These are phyloP conservation scores for Phortica variegata DNA, from an alignment of 1,140 invertebrate species.

Conservation along the genomic window DNA sequence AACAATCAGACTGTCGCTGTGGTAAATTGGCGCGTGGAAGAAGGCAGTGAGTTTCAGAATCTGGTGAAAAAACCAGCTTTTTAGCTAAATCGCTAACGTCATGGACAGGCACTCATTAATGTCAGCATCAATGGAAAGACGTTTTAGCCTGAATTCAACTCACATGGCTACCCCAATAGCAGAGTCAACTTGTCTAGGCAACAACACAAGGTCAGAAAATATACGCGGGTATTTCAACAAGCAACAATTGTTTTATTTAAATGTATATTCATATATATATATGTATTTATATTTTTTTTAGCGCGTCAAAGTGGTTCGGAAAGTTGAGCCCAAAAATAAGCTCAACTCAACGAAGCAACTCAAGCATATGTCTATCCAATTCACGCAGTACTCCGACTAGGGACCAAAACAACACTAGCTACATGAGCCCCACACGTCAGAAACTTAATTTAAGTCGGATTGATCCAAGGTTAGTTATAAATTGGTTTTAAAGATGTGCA, in stretches of 20 bases:
- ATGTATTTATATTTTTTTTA: not conserved
- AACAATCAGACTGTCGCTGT: no score
- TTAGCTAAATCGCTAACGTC: not conserved
- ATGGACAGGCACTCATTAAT: conserved; percentile 5
- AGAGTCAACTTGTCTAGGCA: conserved; percentile 45
- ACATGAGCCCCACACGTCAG: conserved; percentile 17
- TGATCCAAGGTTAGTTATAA: conserved; percentile 36
- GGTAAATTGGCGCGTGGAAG: not conserved
- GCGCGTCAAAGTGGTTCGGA: not conserved
- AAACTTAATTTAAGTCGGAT: conserved; percentile 42
- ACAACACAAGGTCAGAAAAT: conserved; percentile 14
- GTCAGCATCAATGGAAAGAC: conserved; percentile 31
- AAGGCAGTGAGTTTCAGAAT: not conserved
- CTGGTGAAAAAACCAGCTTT: no score
- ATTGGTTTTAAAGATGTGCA: not conserved
- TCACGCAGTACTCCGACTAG: not conserved
- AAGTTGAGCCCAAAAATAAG: conserved; percentile 6
- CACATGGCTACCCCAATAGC: conserved; percentile 36
- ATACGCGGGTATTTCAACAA: not conserved
- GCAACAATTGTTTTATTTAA: not conserved
- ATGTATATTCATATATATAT: not conserved
- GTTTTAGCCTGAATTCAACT: conserved; percentile 34
- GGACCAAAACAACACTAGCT: conserved; percentile 5
- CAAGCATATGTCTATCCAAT: conserved; percentile 11
- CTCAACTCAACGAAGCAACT: conserved; percentile 21